Percentiles rank a stretch among this genome's conserved stretches.
phyloP scores from a whole-genome alignment of 2,888 invertebrate genomes.

The Junonia oenone region DNA sequence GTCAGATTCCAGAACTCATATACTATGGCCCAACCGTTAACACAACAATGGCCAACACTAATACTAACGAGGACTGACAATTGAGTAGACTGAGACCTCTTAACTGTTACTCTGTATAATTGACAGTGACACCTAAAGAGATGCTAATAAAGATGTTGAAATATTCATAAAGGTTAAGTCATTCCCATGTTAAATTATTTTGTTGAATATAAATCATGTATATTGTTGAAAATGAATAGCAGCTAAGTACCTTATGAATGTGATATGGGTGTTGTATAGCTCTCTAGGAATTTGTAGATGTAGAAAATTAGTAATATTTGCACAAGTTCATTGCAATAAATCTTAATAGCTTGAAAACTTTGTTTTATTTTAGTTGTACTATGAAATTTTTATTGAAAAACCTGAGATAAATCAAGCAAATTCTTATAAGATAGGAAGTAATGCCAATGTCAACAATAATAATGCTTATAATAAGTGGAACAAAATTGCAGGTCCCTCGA shows the following conservation, averaged over 20 bases:
- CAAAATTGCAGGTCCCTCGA: no score
- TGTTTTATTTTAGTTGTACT: slow-evolving; percentile 21
- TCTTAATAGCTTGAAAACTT: slow-evolving; percentile 34
- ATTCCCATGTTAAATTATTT: slow-evolving; percentile 63
- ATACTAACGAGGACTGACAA: slow-evolving; percentile 74
- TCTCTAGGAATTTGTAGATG: slow-evolving; percentile 63
- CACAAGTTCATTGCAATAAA: slow-evolving; percentile 52
- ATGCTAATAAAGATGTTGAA: slow-evolving; percentile 13
- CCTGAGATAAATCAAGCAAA: no score
- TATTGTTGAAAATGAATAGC: slow-evolving; percentile 62
- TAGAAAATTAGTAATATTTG: slow-evolving; percentile 41
- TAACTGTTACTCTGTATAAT: slow-evolving; percentile 58
- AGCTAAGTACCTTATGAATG: slow-evolving; percentile 64
- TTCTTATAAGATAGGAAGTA: no score
- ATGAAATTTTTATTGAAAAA: no score
- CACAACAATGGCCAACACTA: slow-evolving; percentile 56
- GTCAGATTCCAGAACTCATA: slow-evolving; percentile 97
- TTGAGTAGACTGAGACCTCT: slow-evolving; percentile 45
- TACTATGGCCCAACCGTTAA: slow-evolving; percentile 92
- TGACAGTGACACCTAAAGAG: slow-evolving; percentile 26
- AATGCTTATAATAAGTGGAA: no score
- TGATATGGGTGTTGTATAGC: slow-evolving; percentile 77
- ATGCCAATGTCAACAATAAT: not conserved
- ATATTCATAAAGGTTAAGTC: slow-evolving; percentile 38
- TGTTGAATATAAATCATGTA: slow-evolving; percentile 54